Percentiles rank a stretch among this genome's conserved stretches.
phyloP scores from a whole-genome alignment of 2,797 vertebrate genomes.

The Chaetophractus vellerosus region DNA sequence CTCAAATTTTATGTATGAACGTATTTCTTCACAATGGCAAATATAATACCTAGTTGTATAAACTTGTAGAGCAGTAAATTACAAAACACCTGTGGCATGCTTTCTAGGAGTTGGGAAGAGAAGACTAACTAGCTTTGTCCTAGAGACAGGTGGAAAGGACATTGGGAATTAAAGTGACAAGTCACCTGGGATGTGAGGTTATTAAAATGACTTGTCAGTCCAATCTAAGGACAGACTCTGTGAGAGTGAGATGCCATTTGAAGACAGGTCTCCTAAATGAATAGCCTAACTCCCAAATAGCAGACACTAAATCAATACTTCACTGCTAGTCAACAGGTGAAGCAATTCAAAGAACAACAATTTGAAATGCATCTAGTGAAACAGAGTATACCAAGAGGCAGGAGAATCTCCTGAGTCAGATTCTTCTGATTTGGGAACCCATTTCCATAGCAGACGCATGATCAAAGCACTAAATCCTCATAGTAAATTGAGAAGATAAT shows the following conservation, averaged over 20 bases:
- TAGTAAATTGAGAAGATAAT: not conserved
- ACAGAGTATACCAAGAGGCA: not conserved
- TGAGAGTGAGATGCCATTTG: rapidly evolving
- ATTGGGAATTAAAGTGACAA: not conserved
- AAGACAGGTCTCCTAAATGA: not conserved
- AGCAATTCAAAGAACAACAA: not conserved
- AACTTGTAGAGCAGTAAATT: not conserved
- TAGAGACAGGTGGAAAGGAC: not conserved
- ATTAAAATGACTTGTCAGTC: not conserved
- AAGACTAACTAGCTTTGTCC: rapidly evolving
- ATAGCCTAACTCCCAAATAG: rapidly evolving
- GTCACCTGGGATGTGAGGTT: not conserved
- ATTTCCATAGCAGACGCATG: not conserved
- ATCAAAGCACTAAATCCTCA: not conserved
- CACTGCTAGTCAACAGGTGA: no score
- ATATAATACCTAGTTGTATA: not conserved
- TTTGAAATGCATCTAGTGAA: not conserved
- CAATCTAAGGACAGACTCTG: rapidly evolving
- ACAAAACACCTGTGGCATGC: not conserved
- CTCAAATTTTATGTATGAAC: not conserved
- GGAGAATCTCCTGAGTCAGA: not conserved
- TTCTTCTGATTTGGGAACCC: not conserved
- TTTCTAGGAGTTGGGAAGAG: no score
- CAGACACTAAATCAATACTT: no score
- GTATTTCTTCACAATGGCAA: not conserved